Base-by-base conservation (phyloP, 2,113 vertebrate genomes). In the Neodontobutis hainanensis region DNA sequence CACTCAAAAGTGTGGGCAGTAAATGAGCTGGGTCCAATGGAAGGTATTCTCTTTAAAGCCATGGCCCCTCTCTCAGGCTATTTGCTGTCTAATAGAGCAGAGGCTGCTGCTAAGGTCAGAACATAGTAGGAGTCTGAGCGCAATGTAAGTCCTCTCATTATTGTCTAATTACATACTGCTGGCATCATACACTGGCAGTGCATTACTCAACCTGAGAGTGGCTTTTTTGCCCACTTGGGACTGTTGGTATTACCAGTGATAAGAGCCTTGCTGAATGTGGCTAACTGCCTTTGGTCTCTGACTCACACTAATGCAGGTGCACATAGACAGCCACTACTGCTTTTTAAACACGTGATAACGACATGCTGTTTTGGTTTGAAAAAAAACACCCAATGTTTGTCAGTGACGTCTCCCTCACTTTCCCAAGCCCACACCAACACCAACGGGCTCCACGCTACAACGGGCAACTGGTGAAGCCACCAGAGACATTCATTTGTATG, bases 401-500 rank as follows among this genome's bases (percentile, higher is more conserved):
- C 88, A 90, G 91, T 91, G 91, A 84, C 74, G 82, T 78, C 77
- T 55, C 88, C 90, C 90, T 87, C 79, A 83, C 71, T 83, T 34
- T 9, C 87, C 53, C 58, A 63, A 79, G 71, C 78, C 77, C 72
- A 40, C 82, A 71, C 83, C 75, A 67, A 82, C 83, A 78, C 59
- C 86, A 90, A 89, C 90, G 86, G 86, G 89, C 92, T 94, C 89
- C 87, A 90, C 88, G 85, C 90, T 92, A 91, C 92, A 91, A 92
- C 90, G 90, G 90, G 84, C 85, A 89, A 85, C 87, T 92, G 92
- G 93, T 93, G 88, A 92, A 89, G 85, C 88, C 88, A 92, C 76
- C 93, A 92, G 90, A 92, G 90, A 92, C 92, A 92, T 91, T 94
- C 92, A 91, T 94, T 89, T 95, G 92, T 94, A 92, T 93, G 93